A percentile compares a stretch with the other conserved stretches of the same genome.
Conservation (phyloP, 2,113 vertebrate species). For the cattle (Bos taurus) region DNA sequence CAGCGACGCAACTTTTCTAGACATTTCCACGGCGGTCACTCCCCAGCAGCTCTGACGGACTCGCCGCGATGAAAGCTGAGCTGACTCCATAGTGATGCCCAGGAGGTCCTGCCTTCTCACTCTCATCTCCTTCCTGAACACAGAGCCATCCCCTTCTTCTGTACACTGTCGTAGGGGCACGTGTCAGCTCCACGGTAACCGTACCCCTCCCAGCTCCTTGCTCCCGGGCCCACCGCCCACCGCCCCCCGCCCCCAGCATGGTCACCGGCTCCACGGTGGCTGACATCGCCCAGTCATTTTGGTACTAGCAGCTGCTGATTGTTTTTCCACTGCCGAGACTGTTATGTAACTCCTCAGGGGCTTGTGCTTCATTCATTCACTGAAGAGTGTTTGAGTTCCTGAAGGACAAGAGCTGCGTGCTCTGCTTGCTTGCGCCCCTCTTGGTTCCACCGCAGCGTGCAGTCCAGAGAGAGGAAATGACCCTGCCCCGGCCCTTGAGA, state of each 20-base stretch:
- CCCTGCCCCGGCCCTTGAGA: background rate
- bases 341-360: background rate
- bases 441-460: background rate
- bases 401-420: background rate
- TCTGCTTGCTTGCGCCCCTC: background rate
- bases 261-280: background rate
- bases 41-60: background rate
- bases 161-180: background rate
- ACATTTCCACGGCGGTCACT: background rate
- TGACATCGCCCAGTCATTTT: background rate
- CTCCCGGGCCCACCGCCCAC: background rate
- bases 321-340: background rate
- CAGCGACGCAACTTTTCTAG: background rate
- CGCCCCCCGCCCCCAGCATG: background rate
- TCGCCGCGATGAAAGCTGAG: background rate
- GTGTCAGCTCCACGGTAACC: accelerated
- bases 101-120: background rate
- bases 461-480: background rate
- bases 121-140: too few relatives aligned
- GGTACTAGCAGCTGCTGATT: background rate
- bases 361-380: background rate
- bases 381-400: background rate
- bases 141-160: background rate
- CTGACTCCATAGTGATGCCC: accelerated
- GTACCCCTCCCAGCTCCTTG: background rate